phyloP scores from a whole-genome alignment of 1,140 invertebrate genomes.

The Mactra quadrangularis region DNA sequence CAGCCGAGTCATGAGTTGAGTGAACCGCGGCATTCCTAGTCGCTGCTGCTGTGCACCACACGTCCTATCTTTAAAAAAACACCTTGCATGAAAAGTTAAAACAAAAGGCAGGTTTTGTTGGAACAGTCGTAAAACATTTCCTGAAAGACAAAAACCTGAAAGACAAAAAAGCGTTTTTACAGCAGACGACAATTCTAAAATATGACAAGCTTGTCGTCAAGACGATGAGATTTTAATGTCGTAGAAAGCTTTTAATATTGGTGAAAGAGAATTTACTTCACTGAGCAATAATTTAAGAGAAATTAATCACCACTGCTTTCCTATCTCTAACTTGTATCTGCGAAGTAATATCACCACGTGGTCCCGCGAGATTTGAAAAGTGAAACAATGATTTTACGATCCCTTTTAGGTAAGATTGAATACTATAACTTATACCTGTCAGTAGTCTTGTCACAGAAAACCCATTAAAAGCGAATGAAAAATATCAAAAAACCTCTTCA shows the following conservation, averaged over 20 bases:
- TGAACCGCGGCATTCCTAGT: no score
- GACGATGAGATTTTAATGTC: no score
- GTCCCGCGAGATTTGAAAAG: background rate
- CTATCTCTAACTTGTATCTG: conserved; percentile 52
- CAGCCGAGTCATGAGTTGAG: no score
- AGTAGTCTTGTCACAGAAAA: conserved; percentile 26
- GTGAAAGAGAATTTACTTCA: conserved; percentile 25
- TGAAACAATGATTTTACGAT: conserved; percentile 42
- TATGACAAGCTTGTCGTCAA: no score
- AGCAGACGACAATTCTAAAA: no score
- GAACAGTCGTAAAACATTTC: no score
- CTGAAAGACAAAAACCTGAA: no score
- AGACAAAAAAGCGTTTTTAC: no score
- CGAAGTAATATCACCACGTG: background rate
- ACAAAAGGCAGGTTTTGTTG: no score
- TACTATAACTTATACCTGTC: conserved; percentile 37
- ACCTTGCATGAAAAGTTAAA: no score
- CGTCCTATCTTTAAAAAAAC: no score
- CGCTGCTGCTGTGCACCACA: no score
- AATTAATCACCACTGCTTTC: conserved; percentile 45
- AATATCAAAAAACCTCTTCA: conserved; percentile 53
- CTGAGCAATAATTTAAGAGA: conserved; percentile 27
- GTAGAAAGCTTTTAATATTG: conserved; percentile 45
- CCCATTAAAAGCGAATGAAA: conserved; percentile 57
- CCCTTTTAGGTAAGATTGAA: conserved; percentile 60